Base-by-base conservation (phyloP, 1,140 invertebrate species). In the Bombus pascuorum region DNA sequence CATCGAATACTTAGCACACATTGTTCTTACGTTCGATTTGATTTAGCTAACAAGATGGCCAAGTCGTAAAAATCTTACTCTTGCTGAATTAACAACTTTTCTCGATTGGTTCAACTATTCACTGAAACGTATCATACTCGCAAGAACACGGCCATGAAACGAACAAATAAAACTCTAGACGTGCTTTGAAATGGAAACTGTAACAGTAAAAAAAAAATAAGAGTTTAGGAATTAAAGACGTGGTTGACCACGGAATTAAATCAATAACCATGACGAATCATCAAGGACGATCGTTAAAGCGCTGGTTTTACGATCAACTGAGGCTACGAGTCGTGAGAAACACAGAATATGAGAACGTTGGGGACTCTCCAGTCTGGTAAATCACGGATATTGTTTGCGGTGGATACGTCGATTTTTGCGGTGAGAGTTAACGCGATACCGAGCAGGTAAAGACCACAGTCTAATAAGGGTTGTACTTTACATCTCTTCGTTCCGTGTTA, bases 371-470 rank as follows among this genome's bases (percentile, higher is more conserved):
- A 15, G 34, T 44, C 59, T 75, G 28, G n/a, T 77, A 70, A 87
- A 73, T 86, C 62, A 81, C 83, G 62, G 65, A 82, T 53, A 84
- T 71, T 66, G 70, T 73, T 66, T 59, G 57, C 62, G 83, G 72
- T 59, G 59, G 25, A 28, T 80, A 37, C 76, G 77, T 86, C 77
- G n/a, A 37, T 62, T 78, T 82, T 65, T 75, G 70, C 74, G 79
- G 65, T 59, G 9, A 37, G 34, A 78, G 37, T 28, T 72, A 25
- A 86, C 81, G 68, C 71, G 81, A 87, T 74, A 82, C 28, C 25
- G 12, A 66, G 53, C 32, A 3, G 57, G 12, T 37, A 73, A n/a
- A 65, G 5, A 28, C 32, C 37, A 39, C 34, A n/a, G 28, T 18
- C 13, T 15, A 74, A 34, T 44, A 74, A 66, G 72, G 42, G 25